Conservation (phyloP, 2,888 invertebrate species). For the Cactoblastis cactorum region DNA sequence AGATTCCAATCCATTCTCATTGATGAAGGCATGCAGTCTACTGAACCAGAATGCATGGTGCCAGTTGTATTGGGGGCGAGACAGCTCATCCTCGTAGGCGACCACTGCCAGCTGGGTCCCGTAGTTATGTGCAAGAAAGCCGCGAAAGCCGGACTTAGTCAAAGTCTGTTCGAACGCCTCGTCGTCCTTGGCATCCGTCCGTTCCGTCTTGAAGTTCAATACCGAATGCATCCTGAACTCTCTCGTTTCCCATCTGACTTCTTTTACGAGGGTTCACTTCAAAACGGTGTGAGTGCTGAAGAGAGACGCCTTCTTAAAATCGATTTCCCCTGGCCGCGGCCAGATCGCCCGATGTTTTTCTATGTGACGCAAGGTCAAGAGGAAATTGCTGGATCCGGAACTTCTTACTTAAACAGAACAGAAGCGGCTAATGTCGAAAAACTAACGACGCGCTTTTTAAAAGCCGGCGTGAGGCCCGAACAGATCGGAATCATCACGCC, state of each 20-base stretch:
- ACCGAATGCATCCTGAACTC: constrained; percentile 99
- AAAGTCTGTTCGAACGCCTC: constrained; percentile 97
- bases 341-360: constrained; percentile 99
- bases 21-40: constrained; percentile 98
- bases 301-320: constrained; percentile 93
- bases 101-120: constrained; percentile 99
- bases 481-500: constrained; percentile 99
- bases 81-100: constrained; percentile 98
- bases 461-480: constrained; percentile 97
- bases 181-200: constrained; percentile 98
- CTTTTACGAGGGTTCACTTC: constrained; percentile 99
- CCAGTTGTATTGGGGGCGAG: constrained; percentile 98
- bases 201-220: constrained; percentile 97
- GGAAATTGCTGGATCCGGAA: constrained; percentile 99
- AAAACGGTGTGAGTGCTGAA: constrained; percentile 98
- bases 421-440: constrained; percentile 99
- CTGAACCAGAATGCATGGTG: constrained; percentile 99
- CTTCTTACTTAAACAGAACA: constrained; percentile 98
- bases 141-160: constrained; percentile 96
- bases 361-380: constrained; percentile 99
- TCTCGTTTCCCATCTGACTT: constrained; percentile 99
- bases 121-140: constrained; percentile 99
- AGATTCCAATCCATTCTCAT: constrained; percentile 98
- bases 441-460: constrained; percentile 95
- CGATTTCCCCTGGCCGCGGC: constrained; percentile 98